Evolutionary conservation across 2,888 invertebrate genomes (phyloP), one percentile per base, ranked within the genome.

Genomic region (Elysia crispata): DNA sequence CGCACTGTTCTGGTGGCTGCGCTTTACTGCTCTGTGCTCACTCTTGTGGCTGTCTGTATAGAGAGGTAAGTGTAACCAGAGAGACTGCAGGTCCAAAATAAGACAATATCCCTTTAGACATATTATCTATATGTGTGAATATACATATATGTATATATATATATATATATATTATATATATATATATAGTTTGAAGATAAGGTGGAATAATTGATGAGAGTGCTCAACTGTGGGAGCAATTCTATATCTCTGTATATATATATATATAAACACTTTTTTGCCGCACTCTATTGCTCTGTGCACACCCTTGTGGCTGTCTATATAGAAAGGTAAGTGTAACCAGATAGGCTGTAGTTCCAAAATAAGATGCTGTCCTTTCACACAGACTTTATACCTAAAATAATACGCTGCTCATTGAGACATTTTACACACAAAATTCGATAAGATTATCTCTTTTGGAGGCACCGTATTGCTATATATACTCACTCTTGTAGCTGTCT

Each of bases 11-110:
- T 93, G 75, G 92, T 92, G 33, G 88, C 90, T 30, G 91, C 92
- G 41, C 87, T 93, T 30, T 93, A 93, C 86, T 90, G 92, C 0
- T 93, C 93, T 18, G 92, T 93, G 20, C 90, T 92, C 83, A 93
- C 93, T 0, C 89, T 93, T 31, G 87, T 93, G 25, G 91, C 92
- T 15, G 91, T 93, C 1, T 93, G 93, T 83, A 87, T 93, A 70
- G 93, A 93, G 87, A 90, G 89, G 89, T 89, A 84, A 84, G 87
- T 78, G 5, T 54, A 15, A 31, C 41, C 13, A 15, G 31, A 11
- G n/a, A 23, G 6, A 13, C 41, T 15, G 20, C 13, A 54, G 54
- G 54, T 54, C 54, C 13, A 20, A 54, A 54, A 54, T 54, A 54
- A 54, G 54, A 13, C 54, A 54, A 54, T 13, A 54, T 15, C 13